Conservation (phyloP, 1,140 invertebrate species). For the Drosophila ambigua region DNA sequence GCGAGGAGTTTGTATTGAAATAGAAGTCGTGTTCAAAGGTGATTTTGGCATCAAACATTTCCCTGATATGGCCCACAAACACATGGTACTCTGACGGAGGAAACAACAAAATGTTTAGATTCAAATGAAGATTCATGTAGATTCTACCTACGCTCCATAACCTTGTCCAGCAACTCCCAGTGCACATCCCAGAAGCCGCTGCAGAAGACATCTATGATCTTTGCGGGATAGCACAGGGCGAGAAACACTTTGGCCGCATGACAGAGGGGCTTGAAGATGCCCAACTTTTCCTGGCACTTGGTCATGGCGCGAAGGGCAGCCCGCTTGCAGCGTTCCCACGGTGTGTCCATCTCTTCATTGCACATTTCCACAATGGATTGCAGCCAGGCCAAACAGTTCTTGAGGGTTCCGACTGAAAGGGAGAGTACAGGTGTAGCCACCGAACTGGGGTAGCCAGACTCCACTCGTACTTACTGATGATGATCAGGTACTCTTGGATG, state of each 20-base stretch:
- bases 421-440: constrained; percentile 84
- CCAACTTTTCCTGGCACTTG: constrained; percentile 86
- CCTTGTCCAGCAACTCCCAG: constrained; percentile 86
- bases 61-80: constrained; percentile 85
- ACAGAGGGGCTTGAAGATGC: constrained; percentile 86
- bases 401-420: constrained; percentile 86
- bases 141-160: constrained; percentile 71
- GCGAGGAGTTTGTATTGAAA: constrained; percentile 86
- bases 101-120: not conserved
- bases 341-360: constrained; percentile 88
- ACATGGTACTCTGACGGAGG: constrained; percentile 27
- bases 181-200: constrained; percentile 87
- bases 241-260: constrained; percentile 86
- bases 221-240: constrained; percentile 88
- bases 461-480: constrained; percentile 83
- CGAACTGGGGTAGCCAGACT: not conserved
- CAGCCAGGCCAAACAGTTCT: constrained; percentile 88
- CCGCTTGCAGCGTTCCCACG: constrained; percentile 85
- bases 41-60: constrained; percentile 88
- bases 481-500: constrained; percentile 85
- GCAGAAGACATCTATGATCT: constrained; percentile 88
- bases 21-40: constrained; percentile 88
- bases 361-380: constrained; percentile 88
- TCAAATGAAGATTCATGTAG: not conserved
- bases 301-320: constrained; percentile 87